Conservation (phyloP, 2,888 invertebrate species). For the Agrochola macilenta region DNA sequence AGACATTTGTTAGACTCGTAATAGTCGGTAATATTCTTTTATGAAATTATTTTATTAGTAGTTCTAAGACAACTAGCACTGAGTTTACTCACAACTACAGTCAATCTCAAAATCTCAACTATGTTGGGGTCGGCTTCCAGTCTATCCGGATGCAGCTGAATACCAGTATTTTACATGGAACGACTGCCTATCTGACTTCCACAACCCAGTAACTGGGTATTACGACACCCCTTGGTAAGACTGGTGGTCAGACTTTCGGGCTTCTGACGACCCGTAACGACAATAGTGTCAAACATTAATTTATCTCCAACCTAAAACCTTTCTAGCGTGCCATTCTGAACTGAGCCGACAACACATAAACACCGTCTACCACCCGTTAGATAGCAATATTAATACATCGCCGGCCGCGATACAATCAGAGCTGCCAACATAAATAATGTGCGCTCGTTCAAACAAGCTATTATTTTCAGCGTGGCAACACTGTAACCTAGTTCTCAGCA, state of each 20-base stretch:
- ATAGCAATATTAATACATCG: constrained; percentile 62
- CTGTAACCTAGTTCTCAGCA: constrained; percentile 58
- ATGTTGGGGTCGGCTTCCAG: too few relatives aligned
- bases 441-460: constrained; percentile 57
- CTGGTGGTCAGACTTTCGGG: too few relatives aligned
- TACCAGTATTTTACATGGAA: too few relatives aligned
- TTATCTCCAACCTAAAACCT: neutral
- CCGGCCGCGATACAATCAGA: constrained; percentile 61
- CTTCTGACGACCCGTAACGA: too few relatives aligned
- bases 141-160: too few relatives aligned
- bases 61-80: neutral
- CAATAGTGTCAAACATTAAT: neutral
- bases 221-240: too few relatives aligned
- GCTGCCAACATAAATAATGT: constrained; percentile 65
- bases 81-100: neutral
- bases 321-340: neutral
- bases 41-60: too few relatives aligned
- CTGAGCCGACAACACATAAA: constrained; percentile 20
- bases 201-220: too few relatives aligned
- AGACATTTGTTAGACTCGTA: neutral
- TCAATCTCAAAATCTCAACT: too few relatives aligned
- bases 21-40: neutral
- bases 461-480: constrained; percentile 58
- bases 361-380: constrained; percentile 40
- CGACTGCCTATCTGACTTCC: too few relatives aligned